A percentile compares a stretch with the other conserved stretches of the same genome.
Conservation (phyloP, 2,113 vertebrate species). For the Vireo altiloquus region DNA sequence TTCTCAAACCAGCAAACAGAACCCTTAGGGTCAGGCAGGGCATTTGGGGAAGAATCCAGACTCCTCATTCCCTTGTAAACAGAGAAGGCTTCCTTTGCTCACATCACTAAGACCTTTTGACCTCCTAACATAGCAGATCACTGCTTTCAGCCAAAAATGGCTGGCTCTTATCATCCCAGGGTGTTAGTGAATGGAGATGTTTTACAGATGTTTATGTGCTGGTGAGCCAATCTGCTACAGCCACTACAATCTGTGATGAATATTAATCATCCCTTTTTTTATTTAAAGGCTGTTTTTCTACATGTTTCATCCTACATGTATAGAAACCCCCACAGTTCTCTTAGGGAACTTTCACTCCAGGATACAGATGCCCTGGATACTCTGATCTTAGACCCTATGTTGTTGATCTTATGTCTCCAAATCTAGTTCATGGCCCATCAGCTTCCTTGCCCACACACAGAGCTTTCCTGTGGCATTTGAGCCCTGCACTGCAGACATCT, state of each 20-base stretch:
- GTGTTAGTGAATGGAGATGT: background rate
- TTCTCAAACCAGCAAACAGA: background rate
- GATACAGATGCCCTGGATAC: background rate
- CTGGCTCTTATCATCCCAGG: constrained; percentile 20
- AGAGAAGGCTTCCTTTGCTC: constrained; percentile 18
- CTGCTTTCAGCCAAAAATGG: background rate
- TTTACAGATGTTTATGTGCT: background rate
- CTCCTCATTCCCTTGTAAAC: constrained; percentile 26
- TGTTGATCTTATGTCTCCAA: background rate
- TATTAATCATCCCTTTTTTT: background rate
- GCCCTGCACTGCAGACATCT: background rate
- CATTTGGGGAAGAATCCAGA: constrained; percentile 13
- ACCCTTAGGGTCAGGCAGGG: background rate
- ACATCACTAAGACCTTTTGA: constrained; percentile 38
- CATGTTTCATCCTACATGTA: background rate
- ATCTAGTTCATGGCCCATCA: background rate
- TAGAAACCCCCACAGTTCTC: background rate
- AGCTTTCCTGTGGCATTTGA: background rate
- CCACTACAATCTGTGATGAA: background rate
- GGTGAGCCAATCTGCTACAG: background rate
- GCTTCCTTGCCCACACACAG: background rate
- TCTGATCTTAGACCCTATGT: background rate
- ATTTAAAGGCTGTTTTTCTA: background rate
- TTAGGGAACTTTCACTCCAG: background rate
- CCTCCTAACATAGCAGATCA: constrained; percentile 11